A percentile compares a stretch with the other conserved stretches of the same genome.
These are phyloP conservation scores for Horisme vitalbata DNA, from an alignment of 2,888 invertebrate species.

Conservation along the genomic window DNA sequence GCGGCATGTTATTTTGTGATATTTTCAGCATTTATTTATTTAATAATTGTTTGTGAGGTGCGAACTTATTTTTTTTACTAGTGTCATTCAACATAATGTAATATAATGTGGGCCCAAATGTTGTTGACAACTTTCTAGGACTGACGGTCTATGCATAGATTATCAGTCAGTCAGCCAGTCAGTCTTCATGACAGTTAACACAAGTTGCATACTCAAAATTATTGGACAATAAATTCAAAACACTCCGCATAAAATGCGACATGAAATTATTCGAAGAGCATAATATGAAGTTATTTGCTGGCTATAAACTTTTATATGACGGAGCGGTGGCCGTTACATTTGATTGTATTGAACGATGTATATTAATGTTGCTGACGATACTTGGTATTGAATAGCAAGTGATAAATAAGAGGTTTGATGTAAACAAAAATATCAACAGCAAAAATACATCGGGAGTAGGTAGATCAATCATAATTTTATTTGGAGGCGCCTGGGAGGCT, in stretches of 20 bases:
- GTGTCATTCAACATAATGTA: no score
- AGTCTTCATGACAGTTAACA: not conserved
- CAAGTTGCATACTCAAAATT: slow-evolving; percentile 32
- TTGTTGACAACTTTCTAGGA: no score
- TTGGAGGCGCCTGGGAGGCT: no score
- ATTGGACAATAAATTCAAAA: slow-evolving; percentile 46
- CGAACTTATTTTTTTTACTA: no score
- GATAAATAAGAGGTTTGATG: not conserved
- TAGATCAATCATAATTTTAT: no score
- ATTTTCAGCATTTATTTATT: no score
- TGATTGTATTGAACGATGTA: slow-evolving; percentile 37
- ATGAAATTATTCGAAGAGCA: slow-evolving; percentile 38
- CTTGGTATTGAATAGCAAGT: slow-evolving; percentile 8
- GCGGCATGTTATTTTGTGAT: no score
- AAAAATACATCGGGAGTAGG: no score
- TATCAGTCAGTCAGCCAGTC: no score
- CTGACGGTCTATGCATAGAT: no score
- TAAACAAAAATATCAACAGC: not conserved
- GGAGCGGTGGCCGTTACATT: slow-evolving; percentile 38
- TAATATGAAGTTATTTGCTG: slow-evolving; percentile 39
- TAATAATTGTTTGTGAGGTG: no score
- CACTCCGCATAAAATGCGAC: slow-evolving; percentile 37
- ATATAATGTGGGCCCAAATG: no score
- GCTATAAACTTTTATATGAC: slow-evolving; percentile 45
- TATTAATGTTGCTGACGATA: slow-evolving; percentile 8